A percentile compares a stretch with the other conserved stretches of the same genome.
Conservation (phyloP, 2,113 vertebrate genomes). For the Myotis brandtii region DNA sequence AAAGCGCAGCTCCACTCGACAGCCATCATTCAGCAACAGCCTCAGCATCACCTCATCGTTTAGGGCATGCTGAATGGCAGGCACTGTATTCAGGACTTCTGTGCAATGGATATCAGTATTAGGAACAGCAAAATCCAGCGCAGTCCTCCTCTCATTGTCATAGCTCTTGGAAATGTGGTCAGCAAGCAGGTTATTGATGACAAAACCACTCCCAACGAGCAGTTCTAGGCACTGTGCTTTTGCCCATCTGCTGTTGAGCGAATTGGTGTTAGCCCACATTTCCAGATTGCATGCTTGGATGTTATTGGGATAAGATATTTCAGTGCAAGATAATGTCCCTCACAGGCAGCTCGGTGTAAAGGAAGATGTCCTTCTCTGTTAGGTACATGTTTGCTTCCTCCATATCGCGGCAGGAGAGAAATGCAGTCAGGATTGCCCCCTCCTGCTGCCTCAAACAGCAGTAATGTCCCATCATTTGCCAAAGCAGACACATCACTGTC, state of each 20-base stretch:
- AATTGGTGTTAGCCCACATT: conserved; percentile 89
- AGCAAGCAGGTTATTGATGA: conserved; percentile 89
- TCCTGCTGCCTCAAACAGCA: conserved; percentile 90
- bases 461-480: conserved; percentile 89
- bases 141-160: conserved; percentile 87
- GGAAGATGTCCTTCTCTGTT: conserved; percentile 90
- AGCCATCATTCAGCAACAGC: conserved; percentile 91
- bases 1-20: conserved; percentile 91
- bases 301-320: conserved; percentile 91
- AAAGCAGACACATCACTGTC: conserved; percentile 90
- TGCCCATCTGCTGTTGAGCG: conserved; percentile 92
- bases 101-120: conserved; percentile 91
- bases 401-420: conserved; percentile 90
- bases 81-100: conserved; percentile 87
- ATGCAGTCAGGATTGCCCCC: conserved; percentile 90
- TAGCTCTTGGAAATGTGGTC: conserved; percentile 89
- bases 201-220: conserved; percentile 88
- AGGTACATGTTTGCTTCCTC: conserved; percentile 90
- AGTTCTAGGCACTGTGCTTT: conserved; percentile 89
- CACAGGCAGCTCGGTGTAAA: conserved; percentile 91
- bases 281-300: conserved; percentile 87
- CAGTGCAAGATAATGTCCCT: conserved; percentile 91
- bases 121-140: conserved; percentile 90
- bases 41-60: conserved; percentile 93
- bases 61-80: conserved; percentile 92